These are phyloP conservation scores for Ametastegia equiseti DNA, from an alignment of 2,888 invertebrate genomes.

Conservation along the genomic window DNA sequence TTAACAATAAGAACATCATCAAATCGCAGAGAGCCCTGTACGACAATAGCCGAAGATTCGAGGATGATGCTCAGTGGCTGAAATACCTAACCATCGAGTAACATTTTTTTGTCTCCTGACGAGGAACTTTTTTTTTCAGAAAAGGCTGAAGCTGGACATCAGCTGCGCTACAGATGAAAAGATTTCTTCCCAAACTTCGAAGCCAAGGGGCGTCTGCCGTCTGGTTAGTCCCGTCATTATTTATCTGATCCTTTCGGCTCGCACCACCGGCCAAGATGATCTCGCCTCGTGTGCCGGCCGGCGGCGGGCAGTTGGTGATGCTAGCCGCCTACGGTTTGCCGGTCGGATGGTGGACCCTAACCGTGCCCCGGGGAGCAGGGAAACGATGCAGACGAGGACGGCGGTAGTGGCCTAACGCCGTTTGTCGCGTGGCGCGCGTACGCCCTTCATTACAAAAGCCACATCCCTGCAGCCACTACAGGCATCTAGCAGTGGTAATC, in stretches of 20 bases:
- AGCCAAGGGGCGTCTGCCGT: constrained; percentile 36
- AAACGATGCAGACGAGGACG: constrained; percentile 15
- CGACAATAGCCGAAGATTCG: not conserved
- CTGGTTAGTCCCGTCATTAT: constrained; percentile 42
- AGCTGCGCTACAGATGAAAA: constrained; percentile 43
- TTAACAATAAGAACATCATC: not conserved
- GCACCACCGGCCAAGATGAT: constrained; percentile 35
- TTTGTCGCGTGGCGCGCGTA: constrained; percentile 55
- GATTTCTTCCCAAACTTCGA: constrained; percentile 38
- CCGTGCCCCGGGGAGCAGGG: constrained; percentile 7
- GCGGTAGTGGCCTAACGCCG: constrained; percentile 18
- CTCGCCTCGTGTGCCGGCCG: constrained; percentile 50
- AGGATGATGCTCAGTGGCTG: constrained; percentile 10
- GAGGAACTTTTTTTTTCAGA: constrained; percentile 19
- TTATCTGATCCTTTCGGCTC: constrained; percentile 41
- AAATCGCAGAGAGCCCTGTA: not conserved
- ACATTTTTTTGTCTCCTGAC: constrained; percentile 20
- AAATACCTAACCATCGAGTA: constrained; percentile 1
- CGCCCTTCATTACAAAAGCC: constrained; percentile 26
- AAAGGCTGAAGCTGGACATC: constrained; percentile 12
- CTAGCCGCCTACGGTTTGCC: constrained; percentile 21
- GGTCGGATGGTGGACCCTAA: constrained; percentile 16
- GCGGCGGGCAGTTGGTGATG: constrained; percentile 36
- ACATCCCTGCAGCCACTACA: constrained; percentile 39
- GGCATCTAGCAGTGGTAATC: constrained; percentile 11